These are phyloP conservation scores for Oryctes rhinoceros DNA, from an alignment of 1,140 invertebrate genomes.

Conservation along the genomic window DNA sequence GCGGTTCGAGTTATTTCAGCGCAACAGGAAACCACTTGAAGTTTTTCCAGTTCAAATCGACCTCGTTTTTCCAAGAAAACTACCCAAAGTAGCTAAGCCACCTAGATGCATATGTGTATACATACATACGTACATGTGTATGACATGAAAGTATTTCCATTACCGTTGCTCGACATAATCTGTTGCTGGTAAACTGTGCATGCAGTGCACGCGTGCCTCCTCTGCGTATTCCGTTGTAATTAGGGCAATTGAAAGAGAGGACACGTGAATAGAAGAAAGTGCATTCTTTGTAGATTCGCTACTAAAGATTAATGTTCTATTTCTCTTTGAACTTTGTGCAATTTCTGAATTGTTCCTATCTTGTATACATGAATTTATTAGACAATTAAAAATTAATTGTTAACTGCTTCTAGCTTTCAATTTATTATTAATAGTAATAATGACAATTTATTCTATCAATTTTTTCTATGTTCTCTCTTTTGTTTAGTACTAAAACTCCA, in stretches of 20 bases:
- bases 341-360: too few species aligned
- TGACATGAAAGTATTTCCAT: not conserved
- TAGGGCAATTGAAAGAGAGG: not conserved
- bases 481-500: too few species aligned
- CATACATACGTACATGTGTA: too few species aligned
- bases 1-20: not conserved
- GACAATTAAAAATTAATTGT: too few species aligned
- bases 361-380: too few species aligned
- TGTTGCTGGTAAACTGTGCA: not conserved
- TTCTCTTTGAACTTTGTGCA: too few species aligned
- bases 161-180: not conserved
- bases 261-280: not conserved
- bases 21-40: slow-evolving; percentile 7
- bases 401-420: too few species aligned
- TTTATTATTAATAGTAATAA: too few species aligned
- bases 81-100: not conserved
- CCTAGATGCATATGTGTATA: not conserved
- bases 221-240: not conserved
- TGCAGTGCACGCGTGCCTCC: not conserved
- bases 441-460: too few species aligned
- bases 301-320: too few species aligned
- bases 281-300: too few species aligned
- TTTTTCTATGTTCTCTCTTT: too few species aligned
- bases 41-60: not conserved
- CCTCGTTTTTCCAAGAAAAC: not conserved